phyloP scores from a whole-genome alignment of 2,113 vertebrate genomes.

The Austrofundulus limnaeus region DNA sequence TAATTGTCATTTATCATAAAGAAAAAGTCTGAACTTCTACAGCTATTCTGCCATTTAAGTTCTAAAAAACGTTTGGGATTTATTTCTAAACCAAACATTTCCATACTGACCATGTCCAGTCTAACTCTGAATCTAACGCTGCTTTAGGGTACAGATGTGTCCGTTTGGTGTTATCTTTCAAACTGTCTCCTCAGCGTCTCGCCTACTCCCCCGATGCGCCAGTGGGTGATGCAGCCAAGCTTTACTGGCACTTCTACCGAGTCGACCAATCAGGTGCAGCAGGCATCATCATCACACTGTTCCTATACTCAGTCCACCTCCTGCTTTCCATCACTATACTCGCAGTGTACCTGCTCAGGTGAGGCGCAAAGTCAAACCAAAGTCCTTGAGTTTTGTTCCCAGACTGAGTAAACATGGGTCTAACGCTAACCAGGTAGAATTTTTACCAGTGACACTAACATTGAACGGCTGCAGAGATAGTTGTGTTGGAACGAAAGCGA shows the following conservation, averaged over 20 bases:
- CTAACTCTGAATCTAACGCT: background rate
- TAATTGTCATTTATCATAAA: background rate
- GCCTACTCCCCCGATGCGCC: slow-evolving; percentile 79
- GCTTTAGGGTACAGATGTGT: background rate
- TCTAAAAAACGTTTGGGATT: background rate
- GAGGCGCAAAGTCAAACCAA: slow-evolving; percentile 30
- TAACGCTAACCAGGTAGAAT: too few relatives aligned
- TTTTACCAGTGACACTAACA: too few relatives aligned
- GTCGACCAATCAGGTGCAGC: slow-evolving; percentile 79
- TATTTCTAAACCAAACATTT: slow-evolving; percentile 4
- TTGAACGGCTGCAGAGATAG: too few relatives aligned
- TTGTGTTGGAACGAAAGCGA: too few relatives aligned
- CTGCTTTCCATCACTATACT: slow-evolving; percentile 83
- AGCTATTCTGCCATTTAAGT: background rate
- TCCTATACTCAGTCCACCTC: slow-evolving; percentile 83
- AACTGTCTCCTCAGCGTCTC: slow-evolving; percentile 75
- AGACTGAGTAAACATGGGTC: too few relatives aligned
- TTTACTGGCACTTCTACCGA: slow-evolving; percentile 89
- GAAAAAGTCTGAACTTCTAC: background rate
- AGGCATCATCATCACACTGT: slow-evolving; percentile 83
- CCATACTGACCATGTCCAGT: slow-evolving; percentile 16
- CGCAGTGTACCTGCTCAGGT: slow-evolving; percentile 89
- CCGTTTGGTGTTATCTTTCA: background rate
- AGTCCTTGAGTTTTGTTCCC: too few relatives aligned
- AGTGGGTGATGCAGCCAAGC: slow-evolving; percentile 88